Conservation (phyloP, 2,113 vertebrate genomes). For the Ictalurus punctatus region DNA sequence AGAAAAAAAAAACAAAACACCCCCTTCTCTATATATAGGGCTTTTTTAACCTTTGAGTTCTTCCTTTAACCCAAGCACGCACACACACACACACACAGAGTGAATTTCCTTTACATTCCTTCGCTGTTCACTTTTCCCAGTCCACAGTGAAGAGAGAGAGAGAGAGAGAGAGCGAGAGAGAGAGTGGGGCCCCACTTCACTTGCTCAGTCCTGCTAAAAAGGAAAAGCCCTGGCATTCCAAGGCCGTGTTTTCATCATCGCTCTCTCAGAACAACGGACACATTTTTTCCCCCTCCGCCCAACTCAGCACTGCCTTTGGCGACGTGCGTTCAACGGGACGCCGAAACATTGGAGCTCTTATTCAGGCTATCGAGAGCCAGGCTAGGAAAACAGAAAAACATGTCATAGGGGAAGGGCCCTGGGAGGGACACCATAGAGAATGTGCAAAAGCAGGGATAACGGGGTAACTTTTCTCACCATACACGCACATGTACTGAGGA, state of each 20-base stretch:
- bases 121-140: conserved; percentile 55
- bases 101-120: conserved; percentile 69
- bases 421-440: conserved; percentile 63
- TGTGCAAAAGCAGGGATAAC: conserved; percentile 55
- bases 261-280: conserved; percentile 45
- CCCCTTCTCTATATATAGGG: conserved; percentile 52
- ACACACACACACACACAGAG: conserved; percentile 7
- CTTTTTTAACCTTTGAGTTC: conserved; percentile 52
- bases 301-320: conserved; percentile 46
- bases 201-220: conserved; percentile 50
- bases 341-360: conserved; percentile 40
- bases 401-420: conserved; percentile 63
- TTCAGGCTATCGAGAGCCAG: conserved; percentile 48
- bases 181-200: conserved; percentile 49
- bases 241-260: conserved; percentile 48
- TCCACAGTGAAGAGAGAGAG: conserved; percentile 54
- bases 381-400: conserved; percentile 42
- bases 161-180: not conserved
- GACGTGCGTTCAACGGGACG: conserved; percentile 18
- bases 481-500: conserved; percentile 43
- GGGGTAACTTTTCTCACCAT: conserved; percentile 68
- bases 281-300: conserved; percentile 45
- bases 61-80: conserved; percentile 16
- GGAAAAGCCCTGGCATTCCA: conserved; percentile 55
- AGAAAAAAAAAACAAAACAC: conserved; percentile 5